Evolutionary conservation across 2,888 invertebrate species (phyloP).

Genomic region (Syritta pipiens): DNA sequence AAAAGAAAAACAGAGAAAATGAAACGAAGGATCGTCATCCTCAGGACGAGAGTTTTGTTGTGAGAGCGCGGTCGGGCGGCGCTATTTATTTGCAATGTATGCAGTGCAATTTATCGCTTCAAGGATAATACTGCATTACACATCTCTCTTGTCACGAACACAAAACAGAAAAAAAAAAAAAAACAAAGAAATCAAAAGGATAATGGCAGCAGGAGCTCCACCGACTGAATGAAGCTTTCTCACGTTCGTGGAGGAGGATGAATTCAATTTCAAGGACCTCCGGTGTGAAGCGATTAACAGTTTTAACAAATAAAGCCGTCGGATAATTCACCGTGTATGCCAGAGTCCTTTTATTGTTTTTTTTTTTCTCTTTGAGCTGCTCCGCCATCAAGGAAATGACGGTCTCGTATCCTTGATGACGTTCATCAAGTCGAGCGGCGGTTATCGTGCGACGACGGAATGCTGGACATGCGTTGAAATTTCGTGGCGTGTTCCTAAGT

Average conservation of each 20-base stretch:
- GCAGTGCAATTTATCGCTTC: constrained; percentile 65
- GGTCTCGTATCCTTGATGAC: constrained; percentile 18
- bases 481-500: neutral
- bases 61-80: constrained; percentile 3
- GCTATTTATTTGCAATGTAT: constrained; percentile 42
- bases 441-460: too few species aligned
- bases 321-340: constrained; percentile 23
- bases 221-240: too few species aligned
- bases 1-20: constrained; percentile 3
- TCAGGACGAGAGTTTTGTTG: constrained; percentile 47
- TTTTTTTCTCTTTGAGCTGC: constrained; percentile 7
- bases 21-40: neutral
- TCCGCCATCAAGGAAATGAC: constrained; percentile 31
- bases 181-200: constrained; percentile 62
- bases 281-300: constrained; percentile 58
- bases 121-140: constrained; percentile 64
- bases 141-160: constrained; percentile 50
- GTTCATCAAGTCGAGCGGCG: constrained; percentile 42
- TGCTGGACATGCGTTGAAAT: constrained; percentile 22
- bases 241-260: constrained; percentile 5
- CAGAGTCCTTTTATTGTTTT: constrained; percentile 22
- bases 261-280: constrained; percentile 43
- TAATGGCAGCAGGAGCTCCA: constrained; percentile 35
- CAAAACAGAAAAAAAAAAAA: constrained; percentile 59
- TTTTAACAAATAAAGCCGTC: constrained; percentile 40